A percentile compares a stretch with the other conserved stretches of the same genome.
phyloP scores from a whole-genome alignment of 2,888 invertebrate genomes.

The Endotricha flammealis region DNA sequence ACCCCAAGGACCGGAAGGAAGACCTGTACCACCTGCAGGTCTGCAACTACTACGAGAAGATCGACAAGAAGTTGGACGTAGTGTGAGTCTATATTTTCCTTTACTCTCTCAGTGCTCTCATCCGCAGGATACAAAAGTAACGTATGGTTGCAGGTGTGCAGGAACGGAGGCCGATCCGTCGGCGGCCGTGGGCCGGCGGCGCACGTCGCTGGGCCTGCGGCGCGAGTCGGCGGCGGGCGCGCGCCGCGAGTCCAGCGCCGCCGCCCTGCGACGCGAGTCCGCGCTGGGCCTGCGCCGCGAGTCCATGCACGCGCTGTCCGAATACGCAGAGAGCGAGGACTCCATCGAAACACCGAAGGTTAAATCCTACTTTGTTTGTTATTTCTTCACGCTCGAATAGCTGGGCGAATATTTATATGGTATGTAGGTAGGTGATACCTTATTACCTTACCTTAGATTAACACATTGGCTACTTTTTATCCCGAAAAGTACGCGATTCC shows the following conservation, averaged over 20 bases:
- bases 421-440: too few species aligned
- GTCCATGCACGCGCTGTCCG: constrained; percentile 43
- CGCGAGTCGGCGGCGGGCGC: constrained; percentile 47
- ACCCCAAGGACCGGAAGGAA: constrained; percentile 91
- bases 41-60: constrained; percentile 85
- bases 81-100: constrained; percentile 40
- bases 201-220: constrained; percentile 48
- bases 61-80: constrained; percentile 85
- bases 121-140: neutral
- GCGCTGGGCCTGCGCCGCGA: constrained; percentile 40
- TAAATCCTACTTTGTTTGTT: constrained; percentile 10
- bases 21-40: constrained; percentile 90
- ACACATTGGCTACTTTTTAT: too few species aligned
- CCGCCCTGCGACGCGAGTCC: constrained; percentile 26
- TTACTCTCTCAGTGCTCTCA: too few species aligned
- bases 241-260: constrained; percentile 40
- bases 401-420: too few species aligned
- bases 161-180: constrained; percentile 23
- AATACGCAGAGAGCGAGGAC: constrained; percentile 55
- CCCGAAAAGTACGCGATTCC: too few species aligned
- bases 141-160: constrained; percentile 28
- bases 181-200: constrained; percentile 38
- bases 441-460: too few species aligned
- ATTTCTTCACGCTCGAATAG: too few species aligned
- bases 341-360: constrained; percentile 59